Base-by-base conservation (phyloP, 35 echinoderm and acorn worm species). In the Antedon bifida region DNA sequence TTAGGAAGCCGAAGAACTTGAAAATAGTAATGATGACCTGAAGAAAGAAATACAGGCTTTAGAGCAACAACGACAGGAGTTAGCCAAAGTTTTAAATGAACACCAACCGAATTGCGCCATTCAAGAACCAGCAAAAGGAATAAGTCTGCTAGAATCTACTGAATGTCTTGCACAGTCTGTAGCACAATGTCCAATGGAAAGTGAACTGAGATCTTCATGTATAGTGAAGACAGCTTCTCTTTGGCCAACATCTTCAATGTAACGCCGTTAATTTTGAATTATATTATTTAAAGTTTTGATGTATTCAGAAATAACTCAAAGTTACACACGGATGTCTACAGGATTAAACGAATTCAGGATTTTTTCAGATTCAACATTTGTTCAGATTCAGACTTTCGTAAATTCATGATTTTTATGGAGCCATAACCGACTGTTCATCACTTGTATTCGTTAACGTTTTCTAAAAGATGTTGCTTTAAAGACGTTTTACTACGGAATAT, bases 1-100 rank as follows among this genome's bases (percentile, higher is more conserved):
- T 31, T 34, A 87, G 85, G 85, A 87, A 81, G 64, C 85, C 5
- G 85, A 87, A 4, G 77, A 87, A 26, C 51, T 81, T 9, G 85
- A 87, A 36, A 79, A 74, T 36, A 33, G 80, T n/a, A 87, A 87
- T 81, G 77, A 81, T 29, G 77, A 81, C 36, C 74, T 87, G 36
- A 42, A 28, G 29, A 80, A 87, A 73, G 85, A 80, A 30, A 87
- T 87, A 28, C 64, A 78, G 34, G 12, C 64, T 19, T 73, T 87
- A 23, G 77, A 87, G 75, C 34, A 78, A 79, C 76, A 87, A 73
- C 39, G 56, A 73, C 36, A 35, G 0, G 33, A 80, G 29, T 34
- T 87, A 45, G 10, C 56, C 31, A 78, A 87, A 14, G 73, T 79
- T 16, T 51, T 87, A 0, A 80, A 46, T 34, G 33, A 74, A 12